phyloP scores from a whole-genome alignment of 2,888 invertebrate genomes.

The Himalopsyche tibetana region DNA sequence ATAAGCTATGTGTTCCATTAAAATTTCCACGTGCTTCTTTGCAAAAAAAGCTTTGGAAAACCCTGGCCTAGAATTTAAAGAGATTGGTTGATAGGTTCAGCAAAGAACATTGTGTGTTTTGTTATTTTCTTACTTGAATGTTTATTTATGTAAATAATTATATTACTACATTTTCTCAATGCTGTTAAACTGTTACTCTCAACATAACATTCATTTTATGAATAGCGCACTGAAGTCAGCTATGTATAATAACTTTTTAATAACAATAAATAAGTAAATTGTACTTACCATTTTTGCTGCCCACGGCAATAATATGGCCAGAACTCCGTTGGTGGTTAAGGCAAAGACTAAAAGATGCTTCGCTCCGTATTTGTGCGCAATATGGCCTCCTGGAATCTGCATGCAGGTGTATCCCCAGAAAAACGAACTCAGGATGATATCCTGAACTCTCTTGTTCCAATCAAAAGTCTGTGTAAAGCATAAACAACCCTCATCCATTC shows the following conservation, averaged over 20 bases:
- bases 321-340: conserved; percentile 67
- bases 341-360: conserved; percentile 75
- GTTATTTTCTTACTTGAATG: too few species aligned
- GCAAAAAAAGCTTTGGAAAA: too few species aligned
- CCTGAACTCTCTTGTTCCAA: conserved; percentile 66
- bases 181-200: neutral
- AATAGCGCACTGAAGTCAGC: too few species aligned
- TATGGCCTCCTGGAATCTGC: conserved; percentile 75
- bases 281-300: conserved; percentile 55
- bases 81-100: too few species aligned
- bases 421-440: conserved; percentile 70
- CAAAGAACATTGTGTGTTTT: too few species aligned
- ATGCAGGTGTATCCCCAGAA: conserved; percentile 70
- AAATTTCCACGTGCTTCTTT: too few species aligned
- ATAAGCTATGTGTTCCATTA: too few species aligned
- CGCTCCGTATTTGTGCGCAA: conserved; percentile 81
- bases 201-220: neutral
- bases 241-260: neutral
- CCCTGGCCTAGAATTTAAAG: too few species aligned
- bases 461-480: conserved; percentile 57
- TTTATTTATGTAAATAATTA: too few species aligned
- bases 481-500: neutral
- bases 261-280: neutral
- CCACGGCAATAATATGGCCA: conserved; percentile 58
- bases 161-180: too few species aligned